These are phyloP conservation scores for Conus canariensis DNA, from an alignment of 2,888 invertebrate genomes.

Conservation along the genomic window DNA sequence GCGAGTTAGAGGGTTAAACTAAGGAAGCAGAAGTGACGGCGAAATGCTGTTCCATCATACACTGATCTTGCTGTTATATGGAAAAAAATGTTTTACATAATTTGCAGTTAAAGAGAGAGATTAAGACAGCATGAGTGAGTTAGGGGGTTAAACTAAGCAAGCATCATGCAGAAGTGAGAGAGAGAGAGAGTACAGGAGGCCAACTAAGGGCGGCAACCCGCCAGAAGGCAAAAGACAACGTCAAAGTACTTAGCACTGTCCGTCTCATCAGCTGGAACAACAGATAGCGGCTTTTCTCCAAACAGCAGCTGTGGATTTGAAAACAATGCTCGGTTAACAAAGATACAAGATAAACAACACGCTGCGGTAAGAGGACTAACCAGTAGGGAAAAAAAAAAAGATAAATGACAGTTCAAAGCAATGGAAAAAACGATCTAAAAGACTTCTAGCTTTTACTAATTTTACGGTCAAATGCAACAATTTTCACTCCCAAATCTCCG, in stretches of 20 bases:
- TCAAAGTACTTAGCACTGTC: conserved; percentile 58
- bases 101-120: no score
- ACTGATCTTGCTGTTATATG: no score
- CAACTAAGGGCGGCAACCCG: no score
- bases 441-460: no score
- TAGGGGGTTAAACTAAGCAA: background rate
- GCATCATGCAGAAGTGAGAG: background rate
- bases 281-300: conserved; percentile 56
- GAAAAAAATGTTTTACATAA: no score
- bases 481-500: no score
- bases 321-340: background rate
- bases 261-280: conserved; percentile 42
- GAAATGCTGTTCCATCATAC: no score
- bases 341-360: conserved; percentile 41
- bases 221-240: conserved; percentile 39
- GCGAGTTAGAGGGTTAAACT: no score
- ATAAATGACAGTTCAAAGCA: background rate
- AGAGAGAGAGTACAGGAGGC: background rate
- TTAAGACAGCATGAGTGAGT: no score
- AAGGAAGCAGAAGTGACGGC: no score
- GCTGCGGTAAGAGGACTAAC: background rate
- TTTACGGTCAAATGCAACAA: no score
- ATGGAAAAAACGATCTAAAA: no score
- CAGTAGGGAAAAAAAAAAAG: background rate
- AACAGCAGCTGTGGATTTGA: conserved; percentile 61